A percentile compares a stretch with the other conserved stretches of the same genome.
These are phyloP conservation scores for Taenioides sp. DNA, from an alignment of 2,797 vertebrate genomes.

Conservation along the genomic window DNA sequence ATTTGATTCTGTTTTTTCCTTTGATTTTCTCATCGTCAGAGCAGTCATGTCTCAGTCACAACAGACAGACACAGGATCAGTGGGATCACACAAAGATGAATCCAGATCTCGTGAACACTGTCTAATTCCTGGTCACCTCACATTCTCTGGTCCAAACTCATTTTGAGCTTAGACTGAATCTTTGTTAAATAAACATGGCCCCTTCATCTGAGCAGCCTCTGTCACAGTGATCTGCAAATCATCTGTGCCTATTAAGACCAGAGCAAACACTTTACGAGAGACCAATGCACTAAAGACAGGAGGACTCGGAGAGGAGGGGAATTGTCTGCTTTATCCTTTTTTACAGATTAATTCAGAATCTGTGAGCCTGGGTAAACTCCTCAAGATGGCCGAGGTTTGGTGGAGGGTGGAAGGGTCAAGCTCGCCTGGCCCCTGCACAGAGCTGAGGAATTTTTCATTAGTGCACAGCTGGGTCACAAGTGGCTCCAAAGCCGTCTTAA, in stretches of 20 bases:
- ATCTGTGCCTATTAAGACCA: conserved; percentile 97
- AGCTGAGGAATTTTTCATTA: conserved; percentile 99
- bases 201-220: conserved; percentile 58
- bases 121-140: conserved; percentile 71
- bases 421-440: conserved; percentile 85
- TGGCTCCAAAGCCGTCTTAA: conserved; percentile 94
- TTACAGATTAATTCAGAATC: conserved; percentile 92
- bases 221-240: conserved; percentile 87
- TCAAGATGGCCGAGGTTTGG: conserved; percentile 87
- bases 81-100: conserved; percentile 60
- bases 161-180: conserved; percentile 84
- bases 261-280: conserved; percentile 92
- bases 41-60: conserved; percentile 38
- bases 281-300: conserved; percentile 82
- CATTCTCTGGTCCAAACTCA: conserved; percentile 79
- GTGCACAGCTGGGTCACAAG: conserved; percentile 97
- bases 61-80: conserved; percentile 45
- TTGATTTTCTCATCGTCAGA: not conserved
- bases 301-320: conserved; percentile 75
- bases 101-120: conserved; percentile 66
- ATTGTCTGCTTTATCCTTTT: conserved; percentile 79
- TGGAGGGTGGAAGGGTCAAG: conserved; percentile 77
- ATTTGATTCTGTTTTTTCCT: not conserved
- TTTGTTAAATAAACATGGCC: conserved; percentile 90
- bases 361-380: conserved; percentile 92